Base-by-base conservation (phyloP, 2,113 vertebrate genomes). In the Apodemus sylvaticus region DNA sequence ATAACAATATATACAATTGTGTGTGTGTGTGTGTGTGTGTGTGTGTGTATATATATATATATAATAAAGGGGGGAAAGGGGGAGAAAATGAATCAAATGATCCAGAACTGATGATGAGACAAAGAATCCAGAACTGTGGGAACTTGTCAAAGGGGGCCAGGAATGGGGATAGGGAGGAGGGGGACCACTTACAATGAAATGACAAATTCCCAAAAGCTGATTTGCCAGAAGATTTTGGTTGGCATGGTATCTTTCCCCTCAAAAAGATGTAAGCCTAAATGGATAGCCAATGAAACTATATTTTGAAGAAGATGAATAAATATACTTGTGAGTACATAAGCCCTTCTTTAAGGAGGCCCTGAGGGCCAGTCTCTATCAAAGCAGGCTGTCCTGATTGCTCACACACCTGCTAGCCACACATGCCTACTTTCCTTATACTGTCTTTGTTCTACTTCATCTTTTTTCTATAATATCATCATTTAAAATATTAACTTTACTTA, bases 211-310 rank as follows among this genome's bases (percentile, higher is more conserved):
- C 31, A 34, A 42, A 74, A 89, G 31, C 39, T 64, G 73, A 0
- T 12, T 34, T 77, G 20, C 24, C 62, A 81, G 45, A 39, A 93
- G 29, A 83, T 29, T n/a, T 7, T 24, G 3, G 12, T 58, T 51
- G 5, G 39, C 22, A 20, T n/a, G 3, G 36, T 29, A 58, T 62
- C 51, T 85, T 88, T 36, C 55, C 66, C 36, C 12, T 10, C 39
- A 76, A 96, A 88, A 79, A 76, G 95, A 74, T 77, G 45, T 19
- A 73, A 77, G 78, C 42, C n/a, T 36, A 90, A 93, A 53, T 22
- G 26, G 12, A n/a, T 36, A 48, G 7, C 64, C 42, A 68, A 55
- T 14, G 89, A 91, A 90, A 68, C 62, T 62, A 60, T 42, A 24
- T 79, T 68, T 88, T 48, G 48, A 77, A 16, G 88, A 95, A 87